Percentiles rank a stretch among this genome's conserved stretches.
Conservation (phyloP, 2,113 vertebrate genomes). For the Podiceps cristatus region DNA sequence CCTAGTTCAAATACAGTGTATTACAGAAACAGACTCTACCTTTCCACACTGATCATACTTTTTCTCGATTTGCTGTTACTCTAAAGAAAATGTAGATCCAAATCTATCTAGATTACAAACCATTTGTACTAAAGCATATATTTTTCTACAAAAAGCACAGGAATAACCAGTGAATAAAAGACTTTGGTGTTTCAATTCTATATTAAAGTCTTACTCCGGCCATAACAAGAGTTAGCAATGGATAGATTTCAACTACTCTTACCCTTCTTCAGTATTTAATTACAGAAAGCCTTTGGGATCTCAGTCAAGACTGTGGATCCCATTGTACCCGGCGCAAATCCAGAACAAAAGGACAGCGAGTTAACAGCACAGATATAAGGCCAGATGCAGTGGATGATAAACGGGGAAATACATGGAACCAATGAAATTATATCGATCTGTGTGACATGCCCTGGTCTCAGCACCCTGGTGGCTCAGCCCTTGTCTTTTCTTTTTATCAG, state of each 20-base stretch:
- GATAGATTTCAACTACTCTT: not conserved
- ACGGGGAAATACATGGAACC: not conserved
- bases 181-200: not conserved
- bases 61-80: not conserved
- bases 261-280: not conserved
- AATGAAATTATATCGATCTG: not conserved
- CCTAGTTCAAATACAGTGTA: not conserved
- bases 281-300: not conserved
- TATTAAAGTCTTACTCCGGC: not conserved
- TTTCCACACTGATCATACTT: not conserved
- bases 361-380: not conserved
- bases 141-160: not conserved
- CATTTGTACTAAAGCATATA: not conserved
- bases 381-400: not conserved
- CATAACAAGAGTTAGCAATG: not conserved
- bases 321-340: not conserved
- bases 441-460: not conserved
- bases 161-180: not conserved
- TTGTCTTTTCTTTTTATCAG: not conserved
- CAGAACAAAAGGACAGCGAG: not conserved
- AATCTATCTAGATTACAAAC: not conserved
- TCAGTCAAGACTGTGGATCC: not conserved
- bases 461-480: not conserved
- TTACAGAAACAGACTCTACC: not conserved
- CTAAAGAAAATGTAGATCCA: not conserved